A percentile compares a stretch with the other conserved stretches of the same genome.
These are phyloP conservation scores for Argya squamiceps DNA, from an alignment of 2,797 vertebrate genomes.

Conservation along the genomic window DNA sequence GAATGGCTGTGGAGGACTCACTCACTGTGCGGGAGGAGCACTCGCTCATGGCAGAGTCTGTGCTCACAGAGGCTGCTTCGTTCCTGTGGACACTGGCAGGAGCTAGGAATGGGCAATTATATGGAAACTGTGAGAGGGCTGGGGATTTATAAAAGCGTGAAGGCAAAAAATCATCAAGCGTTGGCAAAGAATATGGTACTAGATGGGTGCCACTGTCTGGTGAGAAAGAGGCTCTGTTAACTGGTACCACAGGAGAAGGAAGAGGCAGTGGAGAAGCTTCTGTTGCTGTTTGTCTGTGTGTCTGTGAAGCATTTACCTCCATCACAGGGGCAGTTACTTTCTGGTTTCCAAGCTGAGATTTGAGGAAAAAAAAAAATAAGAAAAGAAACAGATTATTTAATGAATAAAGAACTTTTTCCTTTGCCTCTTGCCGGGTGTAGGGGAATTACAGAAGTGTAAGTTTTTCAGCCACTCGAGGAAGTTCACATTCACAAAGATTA, in stretches of 20 bases:
- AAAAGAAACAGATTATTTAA: constrained; percentile 78
- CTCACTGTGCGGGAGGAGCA: constrained; percentile 78
- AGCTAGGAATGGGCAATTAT: constrained; percentile 60
- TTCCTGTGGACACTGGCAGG: constrained; percentile 24
- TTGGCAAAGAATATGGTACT: constrained; percentile 78
- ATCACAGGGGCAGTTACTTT: constrained; percentile 73
- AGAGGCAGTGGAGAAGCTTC: constrained; percentile 76
- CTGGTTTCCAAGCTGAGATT: constrained; percentile 80
- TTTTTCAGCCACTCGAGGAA: constrained; percentile 52
- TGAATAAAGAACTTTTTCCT: constrained; percentile 50
- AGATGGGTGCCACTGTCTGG: constrained; percentile 79
- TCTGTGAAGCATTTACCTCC: constrained; percentile 79
- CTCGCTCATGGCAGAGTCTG: constrained; percentile 86
- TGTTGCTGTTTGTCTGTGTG: constrained; percentile 77
- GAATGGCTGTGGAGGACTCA: constrained; percentile 80
- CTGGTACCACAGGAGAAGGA: constrained; percentile 69
- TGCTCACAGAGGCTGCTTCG: constrained; percentile 73
- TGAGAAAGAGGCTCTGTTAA: constrained; percentile 73
- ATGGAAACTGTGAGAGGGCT: constrained; percentile 19
- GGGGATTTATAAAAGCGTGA: constrained; percentile 75
- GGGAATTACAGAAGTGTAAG: constrained; percentile 11
- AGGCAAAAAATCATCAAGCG: constrained; percentile 62
- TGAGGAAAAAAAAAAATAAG: constrained; percentile 76
- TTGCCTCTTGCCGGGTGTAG: constrained; percentile 53
- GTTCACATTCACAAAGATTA: constrained; percentile 64